phyloP scores from a whole-genome alignment of 2,888 invertebrate genomes.

The Plemyria rubiginata region DNA sequence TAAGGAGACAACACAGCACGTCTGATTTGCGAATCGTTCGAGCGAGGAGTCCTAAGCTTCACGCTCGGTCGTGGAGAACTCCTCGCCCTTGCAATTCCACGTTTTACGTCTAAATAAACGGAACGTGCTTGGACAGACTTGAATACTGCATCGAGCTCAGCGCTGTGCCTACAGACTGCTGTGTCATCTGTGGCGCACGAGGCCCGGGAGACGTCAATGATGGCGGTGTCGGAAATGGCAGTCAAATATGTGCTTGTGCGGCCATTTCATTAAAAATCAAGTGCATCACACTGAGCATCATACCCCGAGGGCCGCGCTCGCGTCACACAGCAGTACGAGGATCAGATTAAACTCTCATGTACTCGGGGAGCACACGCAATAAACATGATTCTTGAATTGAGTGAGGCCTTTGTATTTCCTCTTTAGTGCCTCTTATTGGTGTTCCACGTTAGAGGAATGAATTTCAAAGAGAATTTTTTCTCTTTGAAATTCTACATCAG shows the following conservation, averaged over 20 bases:
- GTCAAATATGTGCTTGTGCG: neutral
- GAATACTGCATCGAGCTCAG: conserved; percentile 40
- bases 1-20: conserved; percentile 23
- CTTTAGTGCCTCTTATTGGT: too few species aligned
- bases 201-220: neutral
- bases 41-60: conserved; percentile 40
- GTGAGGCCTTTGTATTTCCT: too few species aligned
- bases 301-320: neutral
- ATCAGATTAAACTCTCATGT: neutral
- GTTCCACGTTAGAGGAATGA: too few species aligned
- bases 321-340: neutral
- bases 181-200: conserved; percentile 6
- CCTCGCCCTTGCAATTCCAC: conserved; percentile 42
- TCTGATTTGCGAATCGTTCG: conserved; percentile 43
- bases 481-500: too few species aligned
- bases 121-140: conserved; percentile 27
- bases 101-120: conserved; percentile 44
- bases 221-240: conserved; percentile 3
- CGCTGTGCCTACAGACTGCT: conserved; percentile 7
- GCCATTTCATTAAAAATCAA: neutral
- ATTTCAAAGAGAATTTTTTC: too few species aligned
- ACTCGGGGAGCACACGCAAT: neutral
- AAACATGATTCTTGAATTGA: too few species aligned
- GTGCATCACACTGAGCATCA: neutral
- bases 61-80: conserved; percentile 41